Evolutionary conservation across 2,888 invertebrate species (phyloP), one percentile per base, ranked within the genome.

Genomic region (Sipha maydis): DNA sequence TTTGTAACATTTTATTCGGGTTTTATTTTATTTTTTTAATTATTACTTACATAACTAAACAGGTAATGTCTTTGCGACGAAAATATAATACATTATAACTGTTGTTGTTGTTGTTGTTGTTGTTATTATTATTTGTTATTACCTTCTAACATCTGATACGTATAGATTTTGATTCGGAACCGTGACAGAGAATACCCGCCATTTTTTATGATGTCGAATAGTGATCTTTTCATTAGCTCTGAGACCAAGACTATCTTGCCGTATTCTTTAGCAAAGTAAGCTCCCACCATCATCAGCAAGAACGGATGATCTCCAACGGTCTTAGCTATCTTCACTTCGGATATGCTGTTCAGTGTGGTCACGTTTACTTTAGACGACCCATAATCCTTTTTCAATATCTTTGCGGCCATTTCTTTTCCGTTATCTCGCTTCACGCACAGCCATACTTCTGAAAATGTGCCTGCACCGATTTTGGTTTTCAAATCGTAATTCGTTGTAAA

Each of bases 121-220:
- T 48, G 9, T 9, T 9, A 11, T 48, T 48, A 9, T 48, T 11
- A 9, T 9, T 1, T 48, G 3, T 11, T 48, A 48, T 25, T 77
- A 85, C 95, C 94, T 91, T 93, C 93, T 82, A 94, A 91, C 85
- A 95, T 92, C 91, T 95, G 95, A 91, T 93, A 94, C 90, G 94
- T 92, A 91, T 93, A 94, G 89, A 92, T 92, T 91, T 94, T 94
- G 1, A 94, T 93, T 90, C 92, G 92, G 14, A 28, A 14, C 4
- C 41, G 73, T 9, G 86, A 14, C 4, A 86, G 17, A 3, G 71
- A 41, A 21, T 73, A 75, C 41, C 61, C 61, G 25, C 38, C 28
- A 0, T n/a, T 9, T 41, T 73, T 34, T 17, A 86, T 80, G 8
- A 86, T 17, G 56, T 86, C 80, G 31, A 80, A 86, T 41, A 86